Evolutionary conservation across 2,113 vertebrate genomes (phyloP), one percentile per base, ranked within the genome.

Genomic region (Orientallactaga bullata): DNA sequence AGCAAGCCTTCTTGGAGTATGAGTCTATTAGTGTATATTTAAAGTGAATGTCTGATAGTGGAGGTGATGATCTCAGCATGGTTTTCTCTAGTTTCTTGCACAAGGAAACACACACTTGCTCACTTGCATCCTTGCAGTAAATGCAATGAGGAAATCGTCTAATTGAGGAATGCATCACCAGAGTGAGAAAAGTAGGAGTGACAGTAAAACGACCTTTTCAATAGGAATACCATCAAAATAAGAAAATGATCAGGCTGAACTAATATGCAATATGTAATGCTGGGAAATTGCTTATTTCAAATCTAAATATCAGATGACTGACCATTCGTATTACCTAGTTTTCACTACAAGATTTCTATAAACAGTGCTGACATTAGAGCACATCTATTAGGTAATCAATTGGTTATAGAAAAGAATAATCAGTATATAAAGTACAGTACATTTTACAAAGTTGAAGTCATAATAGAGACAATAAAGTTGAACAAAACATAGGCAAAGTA

Each of bases 11-110:
- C 97, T 93, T 96, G 2, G 90, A 98, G 98, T 92, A 97, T 32
- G 94, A 98, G 97, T 98, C 98, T 98, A 98, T 98, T 98, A 98
- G 97, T 96, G 98, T 97, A 98, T 97, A 98, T 98, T 98, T 95
- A 98, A 97, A 97, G 95, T 89, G 97, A 98, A 97, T 97, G 90
- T 97, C 94, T 94, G 74, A 89, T 94, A 95, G 58, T 95, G 97
- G 98, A 98, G 97, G 98, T 98, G 97, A 98, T 97, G 96, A 86
- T 97, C 98, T 95, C 98, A 98, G 98, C 96, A 4, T 95, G 97
- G 96, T 97, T 94, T 97, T 96, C 94, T 93, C 97, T 97, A 91
- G 92, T 96, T 97, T 96, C 93, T 69, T 76, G 82, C 95, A 82
- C 74, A 76, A 81, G 93, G 91, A 94, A 97, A 98, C 90, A 85